Evolutionary conservation across 1,140 invertebrate genomes (phyloP).

Genomic region (Meloidogyne hapla): DNA sequence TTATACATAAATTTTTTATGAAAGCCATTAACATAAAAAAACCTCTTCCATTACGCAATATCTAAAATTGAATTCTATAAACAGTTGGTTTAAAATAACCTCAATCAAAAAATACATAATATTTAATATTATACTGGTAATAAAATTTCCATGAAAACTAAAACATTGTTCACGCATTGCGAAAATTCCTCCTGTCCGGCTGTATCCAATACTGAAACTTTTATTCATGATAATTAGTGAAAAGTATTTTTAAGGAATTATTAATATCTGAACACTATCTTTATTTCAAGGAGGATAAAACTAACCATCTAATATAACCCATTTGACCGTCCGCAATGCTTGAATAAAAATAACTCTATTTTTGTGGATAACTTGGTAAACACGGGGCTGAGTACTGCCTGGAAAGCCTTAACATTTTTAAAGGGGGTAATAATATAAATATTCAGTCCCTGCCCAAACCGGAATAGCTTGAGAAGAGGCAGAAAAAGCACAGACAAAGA

Average conservation of each 20-base stretch:
- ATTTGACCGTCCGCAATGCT: conserved; percentile 85
- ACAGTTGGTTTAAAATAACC: no score
- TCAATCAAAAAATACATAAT: no score
- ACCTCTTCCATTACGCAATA: conserved; percentile 93
- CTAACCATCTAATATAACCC: conserved; percentile 86
- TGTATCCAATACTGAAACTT: conserved; percentile 79
- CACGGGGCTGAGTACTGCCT: conserved; percentile 19
- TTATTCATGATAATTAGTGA: background rate
- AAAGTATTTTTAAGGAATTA: background rate
- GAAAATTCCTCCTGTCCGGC: conserved; percentile 86
- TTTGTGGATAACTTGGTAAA: background rate
- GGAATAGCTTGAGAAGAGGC: background rate
- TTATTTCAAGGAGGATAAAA: no score
- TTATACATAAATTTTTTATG: no score
- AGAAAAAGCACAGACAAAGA: background rate
- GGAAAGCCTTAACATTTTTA: no score
- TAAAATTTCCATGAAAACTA: no score
- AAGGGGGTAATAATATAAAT: background rate
- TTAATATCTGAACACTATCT: no score
- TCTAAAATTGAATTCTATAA: conserved; percentile 62
- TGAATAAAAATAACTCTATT: background rate
- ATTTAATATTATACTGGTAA: background rate
- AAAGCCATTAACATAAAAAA: no score
- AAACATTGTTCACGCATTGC: conserved; percentile 50
- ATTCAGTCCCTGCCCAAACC: background rate